Base-by-base conservation (phyloP, 2,113 vertebrate genomes). In the Nematolebias whitei region DNA sequence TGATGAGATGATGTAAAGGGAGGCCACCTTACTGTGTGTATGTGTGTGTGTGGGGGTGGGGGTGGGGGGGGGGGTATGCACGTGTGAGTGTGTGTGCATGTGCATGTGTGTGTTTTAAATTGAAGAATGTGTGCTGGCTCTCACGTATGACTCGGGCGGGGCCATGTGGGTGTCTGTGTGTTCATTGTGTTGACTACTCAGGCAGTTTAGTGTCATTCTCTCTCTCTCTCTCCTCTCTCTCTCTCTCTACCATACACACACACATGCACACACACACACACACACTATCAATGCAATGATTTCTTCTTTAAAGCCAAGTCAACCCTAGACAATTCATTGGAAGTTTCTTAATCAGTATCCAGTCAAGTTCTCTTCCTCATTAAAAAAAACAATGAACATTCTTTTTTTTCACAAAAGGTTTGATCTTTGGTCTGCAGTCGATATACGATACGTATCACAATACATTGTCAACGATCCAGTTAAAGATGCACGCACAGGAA, bases 141-240 rank as follows among this genome's bases (percentile, higher is more conserved):
- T 52, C 20, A 48, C 19, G 54, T 63, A 22, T 62, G 18, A 45
- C 57, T 29, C 50, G 78, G 83, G 79, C 53, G 64, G 72, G 79
- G 77, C 66, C 23, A 61, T 55, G 75, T 55, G 75, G 45, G 68
- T 68, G 76, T 80, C 66, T 76, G 68, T 53, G 74, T 68, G 67
- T 76, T 72, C 48, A 58, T 79, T 84, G 68, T 83, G 83, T 79
- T 83, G 79, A 79, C 79, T 77, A 82, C 80, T 74, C 68, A 10
- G 77, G 68, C 82, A 56, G 26, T 29, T 29, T 29, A 29, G 26
- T 29, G 3, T 29, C 26, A 29, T 29, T 29, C 26, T 35, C 32
- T 1, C 9, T 35, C 7, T 29, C 26, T 29, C 26, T 29, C 26
- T 29, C 26, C 26, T 7, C 26, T 29, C 26, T 7, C 26, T 29